Evolutionary conservation across 2,797 vertebrate species (phyloP).

Genomic region (Gymnothorax reevesii): DNA sequence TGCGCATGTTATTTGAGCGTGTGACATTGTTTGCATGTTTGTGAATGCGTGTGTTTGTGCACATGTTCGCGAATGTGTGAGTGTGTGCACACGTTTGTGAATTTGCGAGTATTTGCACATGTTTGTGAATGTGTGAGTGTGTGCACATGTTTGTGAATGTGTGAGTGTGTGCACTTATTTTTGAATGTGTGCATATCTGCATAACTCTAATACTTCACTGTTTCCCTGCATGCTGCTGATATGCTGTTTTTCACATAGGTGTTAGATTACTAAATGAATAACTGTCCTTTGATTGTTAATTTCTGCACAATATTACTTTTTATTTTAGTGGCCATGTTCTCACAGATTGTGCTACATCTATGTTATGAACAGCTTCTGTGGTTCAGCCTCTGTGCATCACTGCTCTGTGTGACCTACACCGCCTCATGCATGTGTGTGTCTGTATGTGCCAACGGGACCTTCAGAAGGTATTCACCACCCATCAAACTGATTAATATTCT

Average conservation of each 20-base stretch:
- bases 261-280: not conserved
- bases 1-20: no score
- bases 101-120: conserved; percentile 23
- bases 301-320: not conserved
- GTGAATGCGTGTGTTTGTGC: not conserved
- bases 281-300: not conserved
- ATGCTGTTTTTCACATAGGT: conserved; percentile 4
- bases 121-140: not conserved
- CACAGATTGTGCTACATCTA: conserved; percentile 5
- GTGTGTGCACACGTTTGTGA: conserved; percentile 19
- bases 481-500: not conserved
- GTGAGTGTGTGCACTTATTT: not conserved
- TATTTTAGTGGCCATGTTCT: not conserved
- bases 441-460: not conserved
- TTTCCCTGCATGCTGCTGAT: not conserved
- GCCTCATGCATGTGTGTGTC: not conserved
- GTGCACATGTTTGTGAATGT: not conserved
- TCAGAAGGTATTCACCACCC: not conserved
- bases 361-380: not conserved
- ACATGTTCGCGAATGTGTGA: conserved; percentile 30
- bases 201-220: not conserved
- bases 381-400: not conserved
- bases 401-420: not conserved
- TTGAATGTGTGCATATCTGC: conserved; percentile 40
- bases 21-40: no score